Conservation (phyloP, 2,888 invertebrate species). For the Muschampia plurimacula region DNA sequence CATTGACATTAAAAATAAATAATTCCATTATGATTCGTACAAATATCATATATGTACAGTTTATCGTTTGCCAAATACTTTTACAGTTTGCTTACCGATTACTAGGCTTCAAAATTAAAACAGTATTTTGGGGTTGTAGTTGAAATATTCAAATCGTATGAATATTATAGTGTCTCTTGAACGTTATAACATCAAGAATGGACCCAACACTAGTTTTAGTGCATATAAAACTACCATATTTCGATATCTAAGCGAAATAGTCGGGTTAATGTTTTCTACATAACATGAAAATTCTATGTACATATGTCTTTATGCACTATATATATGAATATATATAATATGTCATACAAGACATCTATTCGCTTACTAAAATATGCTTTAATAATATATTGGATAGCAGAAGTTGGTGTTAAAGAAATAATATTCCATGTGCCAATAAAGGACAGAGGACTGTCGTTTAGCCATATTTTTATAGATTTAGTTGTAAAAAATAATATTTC, state of each 20-base stretch:
- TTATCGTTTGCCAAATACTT: no score
- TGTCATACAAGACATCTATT: constrained; percentile 70
- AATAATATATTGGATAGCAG: constrained; percentile 49
- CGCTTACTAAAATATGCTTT: constrained; percentile 58
- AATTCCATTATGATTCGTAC: no score
- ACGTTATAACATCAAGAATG: constrained; percentile 7
- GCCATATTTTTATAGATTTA: constrained; percentile 81
- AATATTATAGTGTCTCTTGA: neutral
- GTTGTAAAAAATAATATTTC: constrained; percentile 72
- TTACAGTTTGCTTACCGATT: no score
- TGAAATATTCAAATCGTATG: neutral
- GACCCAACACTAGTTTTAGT: neutral
- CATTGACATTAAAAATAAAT: no score
- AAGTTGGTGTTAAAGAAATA: constrained; percentile 51
- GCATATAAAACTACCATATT: constrained; percentile 66
- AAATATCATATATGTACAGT: no score
- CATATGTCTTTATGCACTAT: constrained; percentile 70
- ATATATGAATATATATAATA: constrained; percentile 81
- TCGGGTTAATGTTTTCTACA: constrained; percentile 60
- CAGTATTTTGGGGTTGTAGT: neutral
- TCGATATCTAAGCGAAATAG: constrained; percentile 73
- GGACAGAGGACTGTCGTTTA: constrained; percentile 67
- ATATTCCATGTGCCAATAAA: constrained; percentile 81
- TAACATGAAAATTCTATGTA: constrained; percentile 33
- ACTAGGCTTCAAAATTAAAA: no score